Evolutionary conservation across 2,113 vertebrate species (phyloP).

Genomic region (Hemiprocne comata): DNA sequence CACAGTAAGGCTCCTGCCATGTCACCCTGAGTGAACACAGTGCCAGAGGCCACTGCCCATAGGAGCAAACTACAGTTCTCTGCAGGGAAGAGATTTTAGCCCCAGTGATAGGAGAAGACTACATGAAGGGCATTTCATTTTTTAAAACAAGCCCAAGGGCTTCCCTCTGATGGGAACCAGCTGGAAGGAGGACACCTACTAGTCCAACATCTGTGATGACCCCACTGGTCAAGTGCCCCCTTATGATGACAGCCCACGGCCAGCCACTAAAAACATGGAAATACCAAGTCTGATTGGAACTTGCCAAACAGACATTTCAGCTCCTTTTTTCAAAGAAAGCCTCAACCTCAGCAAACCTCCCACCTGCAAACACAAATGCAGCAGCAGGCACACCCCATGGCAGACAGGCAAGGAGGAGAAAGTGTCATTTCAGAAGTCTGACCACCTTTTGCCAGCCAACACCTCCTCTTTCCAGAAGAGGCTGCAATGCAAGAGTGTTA

Average conservation of each 20-base stretch:
- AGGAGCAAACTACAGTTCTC: background rate
- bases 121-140: background rate
- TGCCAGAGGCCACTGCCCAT: background rate
- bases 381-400: background rate
- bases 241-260: background rate
- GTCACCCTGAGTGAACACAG: background rate
- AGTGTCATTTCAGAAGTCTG: accelerated
- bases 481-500: background rate
- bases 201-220: background rate
- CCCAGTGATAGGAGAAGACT: background rate
- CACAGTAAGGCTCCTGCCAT: background rate
- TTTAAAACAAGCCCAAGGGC: background rate
- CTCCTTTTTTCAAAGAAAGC: background rate
- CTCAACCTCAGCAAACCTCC: background rate
- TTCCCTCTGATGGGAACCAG: background rate
- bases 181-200: background rate
- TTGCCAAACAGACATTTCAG: background rate
- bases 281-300: background rate
- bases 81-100: background rate
- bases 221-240: background rate
- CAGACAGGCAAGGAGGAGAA: background rate
- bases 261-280: background rate
- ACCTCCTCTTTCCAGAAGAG: background rate
- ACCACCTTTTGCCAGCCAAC: background rate
- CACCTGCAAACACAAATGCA: background rate